Conservation (phyloP, 2,797 vertebrate species). For the Myotis planiceps region DNA sequence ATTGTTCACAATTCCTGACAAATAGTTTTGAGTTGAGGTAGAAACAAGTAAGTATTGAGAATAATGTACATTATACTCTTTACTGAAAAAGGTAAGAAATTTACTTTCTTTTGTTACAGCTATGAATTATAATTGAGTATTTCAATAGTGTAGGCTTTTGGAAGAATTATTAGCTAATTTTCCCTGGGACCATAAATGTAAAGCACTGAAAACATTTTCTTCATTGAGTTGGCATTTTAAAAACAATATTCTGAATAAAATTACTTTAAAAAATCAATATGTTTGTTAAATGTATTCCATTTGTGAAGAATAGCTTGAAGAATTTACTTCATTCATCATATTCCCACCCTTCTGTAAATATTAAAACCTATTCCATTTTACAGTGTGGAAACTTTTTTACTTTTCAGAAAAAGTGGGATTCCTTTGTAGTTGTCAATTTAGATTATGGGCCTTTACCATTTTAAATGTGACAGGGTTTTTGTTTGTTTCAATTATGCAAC, state of each 20-base stretch:
- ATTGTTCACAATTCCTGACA: background rate
- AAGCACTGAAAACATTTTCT: conserved; percentile 5
- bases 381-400: conserved; percentile 54
- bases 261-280: background rate
- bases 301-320: conserved; percentile 50
- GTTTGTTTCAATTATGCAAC: conserved; percentile 66
- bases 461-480: conserved; percentile 51
- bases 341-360: conserved; percentile 29
- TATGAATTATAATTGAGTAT: background rate
- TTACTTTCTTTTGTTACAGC: conserved; percentile 7
- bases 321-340: conserved; percentile 48
- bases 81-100: background rate
- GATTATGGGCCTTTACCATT: conserved; percentile 2
- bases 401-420: conserved; percentile 70
- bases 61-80: background rate
- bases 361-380: conserved; percentile 48
- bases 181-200: background rate
- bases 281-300: conserved; percentile 59
- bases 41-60: background rate
- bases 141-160: background rate
- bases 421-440: conserved; percentile 57
- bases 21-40: conserved; percentile 19
- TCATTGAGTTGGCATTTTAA: background rate
- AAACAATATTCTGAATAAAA: background rate
- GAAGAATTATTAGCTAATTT: conserved; percentile 23